Percentiles rank a stretch among this genome's conserved stretches.
Conservation (phyloP, 2,888 invertebrate genomes). For the Mystacides longicornis region DNA sequence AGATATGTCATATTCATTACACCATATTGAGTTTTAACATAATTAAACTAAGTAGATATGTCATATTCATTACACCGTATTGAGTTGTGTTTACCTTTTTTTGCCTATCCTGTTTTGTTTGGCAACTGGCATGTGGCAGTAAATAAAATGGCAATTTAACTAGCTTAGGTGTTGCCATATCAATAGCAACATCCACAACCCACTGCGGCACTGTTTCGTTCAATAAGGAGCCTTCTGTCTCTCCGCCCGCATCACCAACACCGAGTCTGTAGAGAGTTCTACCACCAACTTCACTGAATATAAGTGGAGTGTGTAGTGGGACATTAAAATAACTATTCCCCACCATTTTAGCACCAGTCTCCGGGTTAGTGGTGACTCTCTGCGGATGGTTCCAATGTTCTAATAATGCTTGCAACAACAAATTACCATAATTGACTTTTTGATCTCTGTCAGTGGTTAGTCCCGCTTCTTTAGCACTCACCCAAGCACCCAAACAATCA, state of each 20-base stretch:
- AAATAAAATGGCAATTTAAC: slow-evolving; percentile 96
- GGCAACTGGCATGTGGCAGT: slow-evolving; percentile 80
- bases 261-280: slow-evolving; percentile 76
- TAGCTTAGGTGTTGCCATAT: slow-evolving; percentile 90
- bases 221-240: slow-evolving; percentile 84
- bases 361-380: slow-evolving; percentile 53
- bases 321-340: slow-evolving; percentile 80
- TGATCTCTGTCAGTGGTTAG: slow-evolving; percentile 73
- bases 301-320: slow-evolving; percentile 92
- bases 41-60: too few species aligned
- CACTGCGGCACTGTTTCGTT: slow-evolving; percentile 93
- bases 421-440: slow-evolving; percentile 92
- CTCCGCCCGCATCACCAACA: slow-evolving; percentile 89
- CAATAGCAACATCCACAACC: slow-evolving; percentile 92
- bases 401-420: slow-evolving; percentile 86
- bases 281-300: slow-evolving; percentile 95
- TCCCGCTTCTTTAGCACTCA: slow-evolving; percentile 92
- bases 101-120: slow-evolving; percentile 62
- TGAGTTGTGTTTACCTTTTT: slow-evolving; percentile 76
- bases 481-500: slow-evolving; percentile 98
- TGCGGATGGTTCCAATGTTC: slow-evolving; percentile 87
- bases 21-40: too few species aligned
- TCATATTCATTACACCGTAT: too few species aligned
- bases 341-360: slow-evolving; percentile 64
- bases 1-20: too few species aligned